Evolutionary conservation across 2,113 vertebrate genomes (phyloP).

Genomic region (Syrrhaptes paradoxus): DNA sequence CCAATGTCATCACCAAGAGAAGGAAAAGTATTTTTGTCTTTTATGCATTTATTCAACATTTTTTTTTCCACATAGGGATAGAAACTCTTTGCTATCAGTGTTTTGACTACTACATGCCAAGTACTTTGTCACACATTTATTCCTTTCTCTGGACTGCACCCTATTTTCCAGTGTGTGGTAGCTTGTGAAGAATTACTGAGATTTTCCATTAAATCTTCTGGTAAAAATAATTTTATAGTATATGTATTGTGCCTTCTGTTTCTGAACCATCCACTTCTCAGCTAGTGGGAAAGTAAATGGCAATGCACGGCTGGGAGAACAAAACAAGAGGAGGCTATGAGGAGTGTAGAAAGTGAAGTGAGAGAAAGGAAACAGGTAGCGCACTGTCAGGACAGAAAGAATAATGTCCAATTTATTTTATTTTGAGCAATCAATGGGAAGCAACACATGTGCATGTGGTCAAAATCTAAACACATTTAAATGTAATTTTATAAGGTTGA

Average conservation of each 20-base stretch:
- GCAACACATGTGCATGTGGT: background rate
- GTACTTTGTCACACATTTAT: background rate
- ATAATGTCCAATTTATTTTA: background rate
- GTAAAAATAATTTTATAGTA: background rate
- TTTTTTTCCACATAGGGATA: background rate
- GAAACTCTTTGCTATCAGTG: background rate
- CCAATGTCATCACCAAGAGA: background rate
- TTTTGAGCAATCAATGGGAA: constrained; percentile 19
- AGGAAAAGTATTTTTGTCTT: background rate
- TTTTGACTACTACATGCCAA: background rate
- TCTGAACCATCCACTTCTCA: background rate
- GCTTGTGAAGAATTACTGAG: background rate
- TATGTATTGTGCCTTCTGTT: background rate
- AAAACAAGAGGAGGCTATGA: background rate
- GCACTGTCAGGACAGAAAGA: background rate
- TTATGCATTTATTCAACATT: background rate
- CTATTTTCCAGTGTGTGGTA: background rate
- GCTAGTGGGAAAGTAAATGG: background rate
- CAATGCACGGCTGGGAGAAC: background rate
- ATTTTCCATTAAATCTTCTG: background rate
- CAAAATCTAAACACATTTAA: constrained; percentile 40
- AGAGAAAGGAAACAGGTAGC: background rate
- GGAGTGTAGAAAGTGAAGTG: background rate
- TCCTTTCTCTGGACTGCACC: background rate
- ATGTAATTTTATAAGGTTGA: constrained; percentile 37